Base-by-base conservation (phyloP, 2,797 vertebrate genomes). In the Schizopygopsis malacanthus region DNA sequence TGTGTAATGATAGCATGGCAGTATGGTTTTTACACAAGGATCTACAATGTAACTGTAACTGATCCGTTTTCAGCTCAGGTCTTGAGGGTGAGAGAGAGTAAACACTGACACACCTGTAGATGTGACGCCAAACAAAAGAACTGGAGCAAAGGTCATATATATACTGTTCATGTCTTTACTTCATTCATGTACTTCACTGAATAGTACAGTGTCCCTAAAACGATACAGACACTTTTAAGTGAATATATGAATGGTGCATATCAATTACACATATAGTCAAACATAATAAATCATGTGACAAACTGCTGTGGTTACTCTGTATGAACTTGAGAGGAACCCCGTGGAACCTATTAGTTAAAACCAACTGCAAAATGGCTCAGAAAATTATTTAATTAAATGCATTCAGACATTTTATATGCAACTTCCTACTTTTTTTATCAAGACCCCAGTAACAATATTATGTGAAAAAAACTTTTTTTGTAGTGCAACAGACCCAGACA, bases 91-190 rank as follows among this genome's bases (percentile, higher is more conserved):
- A 47, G 41, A 28, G 56, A 75, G 33, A 28, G n/a, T 28, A 84
- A 78, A 84, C 61, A 84, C 7, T 43, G 61, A 45, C 73, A 77
- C 61, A 50, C 59, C 72, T 52, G 22, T 43, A 39, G 37, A 65
- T 52, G 72, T 52, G 20, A 65, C 22, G 15, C 33, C 61, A 43
- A 78, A 54, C 61, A 69, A 78, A 78, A 77, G 72, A 84, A 77
- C 15, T 69, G 47, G 45, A 28, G 37, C 15, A 77, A 84, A 69
- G 73, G 61, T 78, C 61, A 43, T 37, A 18, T 1, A 25, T 16
- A 59, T n/a, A 50, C 25, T 67, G 77, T 54, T 10, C 37, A 59
- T 25, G 12, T 22, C n/a, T 50, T 67, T 45, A 37, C 61, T 67
- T 50, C 22, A 43, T 67, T 77, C 11, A 45, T 41, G 37, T 16